Base-by-base conservation (phyloP, 2,888 invertebrate genomes). In the Archips xylosteana region DNA sequence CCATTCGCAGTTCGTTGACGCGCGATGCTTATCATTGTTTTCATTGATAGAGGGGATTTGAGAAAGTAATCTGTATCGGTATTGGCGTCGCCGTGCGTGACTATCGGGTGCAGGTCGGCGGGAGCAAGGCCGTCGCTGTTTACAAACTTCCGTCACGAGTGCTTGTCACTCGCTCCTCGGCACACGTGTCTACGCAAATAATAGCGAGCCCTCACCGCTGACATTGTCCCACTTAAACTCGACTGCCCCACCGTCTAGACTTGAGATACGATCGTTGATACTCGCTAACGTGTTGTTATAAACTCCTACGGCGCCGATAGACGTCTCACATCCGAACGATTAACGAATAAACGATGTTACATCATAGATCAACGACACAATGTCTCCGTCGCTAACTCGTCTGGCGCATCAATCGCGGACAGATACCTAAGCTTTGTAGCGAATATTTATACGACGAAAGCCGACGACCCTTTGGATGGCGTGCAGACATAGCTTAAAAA, bases 101-200 rank as follows among this genome's bases (percentile, higher is more conserved):
- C 87, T 84, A 76, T 78, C 78, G 80, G 81, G 77, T 79, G 78
- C 75, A 78, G 76, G 75, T 78, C 79, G 57, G 82, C 87, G 86
- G 92, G 92, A 90, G 87, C 92, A 90, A 92, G 93, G 94, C 91
- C 93, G 91, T 76, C 85, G 79, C 79, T 94, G 94, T 94, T 94
- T 94, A 93, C 93, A 92, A 92, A 92, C 92, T 92, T 90, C 92
- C 91, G 92, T 88, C 90, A 89, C 89, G 87, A 87, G 83, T 88
- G 89, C 89, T 92, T 91, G 91, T 92, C 92, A 92, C 88, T 87
- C 86, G 82, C 87, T 78, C 78, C 81, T 79, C 79, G 80, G 62
- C 72, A 90, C 92, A 91, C 92, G 91, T 90, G 91, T 88, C 89
- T 89, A 92, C 90, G 92, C 92, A 93, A 94, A 94, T 94, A 93